A percentile compares a stretch with the other conserved stretches of the same genome.
phyloP scores from a whole-genome alignment of 2,888 invertebrate species.

The Trilocha varians region DNA sequence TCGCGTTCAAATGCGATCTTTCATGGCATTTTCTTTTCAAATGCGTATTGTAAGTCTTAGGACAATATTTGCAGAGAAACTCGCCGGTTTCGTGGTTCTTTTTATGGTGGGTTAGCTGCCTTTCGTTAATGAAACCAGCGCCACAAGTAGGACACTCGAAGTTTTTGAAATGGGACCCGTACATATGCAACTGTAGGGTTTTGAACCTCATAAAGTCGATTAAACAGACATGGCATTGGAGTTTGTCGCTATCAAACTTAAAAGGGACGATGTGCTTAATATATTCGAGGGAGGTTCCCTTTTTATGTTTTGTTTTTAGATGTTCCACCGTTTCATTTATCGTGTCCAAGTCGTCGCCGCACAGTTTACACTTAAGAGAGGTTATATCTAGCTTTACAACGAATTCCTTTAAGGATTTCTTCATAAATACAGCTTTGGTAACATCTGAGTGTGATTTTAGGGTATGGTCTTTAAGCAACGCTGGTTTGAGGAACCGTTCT shows the following conservation, averaged over 20 bases:
- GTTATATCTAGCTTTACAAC: slow-evolving; percentile 31
- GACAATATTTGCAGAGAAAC: slow-evolving; percentile 38
- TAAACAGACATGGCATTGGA: slow-evolving; percentile 21
- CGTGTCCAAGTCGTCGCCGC: slow-evolving; percentile 8
- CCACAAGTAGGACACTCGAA: slow-evolving; percentile 36
- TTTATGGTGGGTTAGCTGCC: slow-evolving; percentile 25
- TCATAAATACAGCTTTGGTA: slow-evolving; percentile 11
- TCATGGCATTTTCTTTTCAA: slow-evolving; percentile 43
- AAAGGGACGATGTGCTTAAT: slow-evolving; percentile 25
- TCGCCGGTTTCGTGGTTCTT: slow-evolving; percentile 28
- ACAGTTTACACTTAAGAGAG: slow-evolving; percentile 25
- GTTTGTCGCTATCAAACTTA: slow-evolving; percentile 21
- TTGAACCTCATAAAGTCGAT: slow-evolving; percentile 22
- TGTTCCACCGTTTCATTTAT: slow-evolving; percentile 13
- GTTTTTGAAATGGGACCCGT: slow-evolving; percentile 35
- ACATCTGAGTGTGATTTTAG: slow-evolving; percentile 21
- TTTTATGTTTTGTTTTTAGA: slow-evolving; percentile 12
- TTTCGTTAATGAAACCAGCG: slow-evolving; percentile 33
- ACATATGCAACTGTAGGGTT: slow-evolving; percentile 30
- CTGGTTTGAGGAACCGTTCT: slow-evolving; percentile 19
- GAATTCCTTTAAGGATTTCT: slow-evolving; percentile 16
- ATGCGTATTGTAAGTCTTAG: slow-evolving; percentile 47
- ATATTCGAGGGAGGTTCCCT: slow-evolving; percentile 3
- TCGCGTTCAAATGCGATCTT: slow-evolving; percentile 15
- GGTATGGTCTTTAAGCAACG: slow-evolving; percentile 26